Base-by-base conservation (phyloP, 2,888 invertebrate genomes). In the Athalia rosae region DNA sequence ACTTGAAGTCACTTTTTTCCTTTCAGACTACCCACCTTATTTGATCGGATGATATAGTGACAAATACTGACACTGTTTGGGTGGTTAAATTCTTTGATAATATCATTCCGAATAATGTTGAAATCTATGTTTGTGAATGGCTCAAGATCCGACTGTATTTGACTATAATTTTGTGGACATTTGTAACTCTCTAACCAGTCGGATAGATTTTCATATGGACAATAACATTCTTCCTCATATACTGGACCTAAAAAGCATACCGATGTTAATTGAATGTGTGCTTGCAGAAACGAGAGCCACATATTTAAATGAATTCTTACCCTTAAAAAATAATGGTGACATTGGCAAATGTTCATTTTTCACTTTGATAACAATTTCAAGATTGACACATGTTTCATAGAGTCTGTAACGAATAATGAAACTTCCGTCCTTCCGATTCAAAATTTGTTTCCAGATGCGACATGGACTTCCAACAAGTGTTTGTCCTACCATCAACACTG, bases 11-110 rank as follows among this genome's bases (percentile, higher is more conserved):
- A 28, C 28, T 28, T 28, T 28, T 28, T 28, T 28, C 28, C 28
- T 28, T 28, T 28, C 28, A 28, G 28, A 28, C 28, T 28, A 76
- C 79, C 80, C 85, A 87, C 87, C 81, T 94, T 90, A 90, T 98
- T 98, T 82, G 94, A 90, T 89, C 96, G 95, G 7, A 98, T 91
- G 7, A 95, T 93, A 90, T 98, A 99, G 89, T 98, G 96, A 87
- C 98, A 98, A 85, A 98, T 92, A 85, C 98, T 98, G 80, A 96
- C 93, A 79, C 95, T 94, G 79, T 95, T 94, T 0, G 96, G 95
- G 80, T 93, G 93, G 88, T 96, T 93, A 88, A 95, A 98, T 81
- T 93, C 93, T 82, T 94, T 89, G 69, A 96, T 89, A 15, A 95
- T 93, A 88, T 92, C 92, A 48, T 92, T 88, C 56, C 96, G 91